Evolutionary conservation across 2,888 invertebrate species (phyloP), one percentile per base, ranked within the genome.

Genomic region (Physocephala rufipes): DNA sequence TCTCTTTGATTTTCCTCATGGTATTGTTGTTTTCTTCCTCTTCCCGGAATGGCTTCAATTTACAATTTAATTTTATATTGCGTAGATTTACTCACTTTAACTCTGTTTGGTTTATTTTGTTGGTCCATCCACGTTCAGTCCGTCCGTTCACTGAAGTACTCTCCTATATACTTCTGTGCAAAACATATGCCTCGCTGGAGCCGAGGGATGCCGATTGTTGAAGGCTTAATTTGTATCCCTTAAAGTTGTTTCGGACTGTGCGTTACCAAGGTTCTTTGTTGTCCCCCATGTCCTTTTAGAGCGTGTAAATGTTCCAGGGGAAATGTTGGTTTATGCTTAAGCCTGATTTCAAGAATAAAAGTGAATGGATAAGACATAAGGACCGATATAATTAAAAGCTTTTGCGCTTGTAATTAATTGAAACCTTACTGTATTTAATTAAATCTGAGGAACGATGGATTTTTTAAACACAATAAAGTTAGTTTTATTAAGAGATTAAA

Each of bases 11-110:
- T 4, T 16, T 49, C 1, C n/a, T 19, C 2, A 12, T 49, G 49
- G 5, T 49, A 15, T 1, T 49, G 2, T 49, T 49, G 13, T 12
- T 1, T 49, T 49, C 49, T 3, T 49, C 49, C n/a, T 53, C 21
- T 4, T 53, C 21, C 21, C 21, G n/a, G 19, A 21, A 1, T 53
- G 19, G 21, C 5, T 15, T 58, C 24, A 15, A 24, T 58, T 58
- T 58, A 28, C 13, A 58, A 58, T 26, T 58, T 58, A 58, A 58
- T 58, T 58, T 58, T 58, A 28, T 28, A 58, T 58, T 28, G 58
- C 58, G 2, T 58, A 58, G 58, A 26, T 58, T 58, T 58, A 58
- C 26, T 28, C 28, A 58, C 9, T 58, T 9, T 28, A 26, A 58
- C 15, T 58, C 58, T 15, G 4, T 13, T 1, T 13, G 9, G 2